Conservation (phyloP, 2,113 vertebrate genomes). For the Strix aluco region DNA sequence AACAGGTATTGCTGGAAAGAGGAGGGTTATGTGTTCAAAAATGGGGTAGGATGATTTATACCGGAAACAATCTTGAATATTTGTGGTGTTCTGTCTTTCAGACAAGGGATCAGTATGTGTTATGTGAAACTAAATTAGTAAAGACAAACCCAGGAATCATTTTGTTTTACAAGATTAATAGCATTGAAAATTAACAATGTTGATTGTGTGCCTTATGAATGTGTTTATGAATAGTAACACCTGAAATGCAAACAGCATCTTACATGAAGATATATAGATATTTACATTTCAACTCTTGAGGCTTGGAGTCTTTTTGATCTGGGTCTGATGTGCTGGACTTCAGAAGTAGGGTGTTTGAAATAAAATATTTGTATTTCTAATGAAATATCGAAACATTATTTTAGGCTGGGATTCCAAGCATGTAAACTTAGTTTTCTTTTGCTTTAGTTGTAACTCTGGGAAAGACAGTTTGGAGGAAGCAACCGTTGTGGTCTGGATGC, state of each 20-base stretch:
- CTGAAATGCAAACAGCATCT: background rate
- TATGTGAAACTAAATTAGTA: background rate
- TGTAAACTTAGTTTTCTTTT: background rate
- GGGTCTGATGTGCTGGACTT: background rate
- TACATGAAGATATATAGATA: background rate
- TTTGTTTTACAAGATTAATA: background rate
- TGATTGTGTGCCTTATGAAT: background rate
- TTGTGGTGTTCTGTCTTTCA: background rate
- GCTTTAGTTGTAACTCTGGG: background rate
- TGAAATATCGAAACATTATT: constrained; percentile 5
- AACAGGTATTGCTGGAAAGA: background rate
- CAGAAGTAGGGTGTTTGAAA: background rate
- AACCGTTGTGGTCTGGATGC: background rate
- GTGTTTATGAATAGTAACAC: background rate
- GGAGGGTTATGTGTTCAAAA: background rate
- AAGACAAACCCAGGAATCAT: background rate
- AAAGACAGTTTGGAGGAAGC: background rate
- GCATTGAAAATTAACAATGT: background rate
- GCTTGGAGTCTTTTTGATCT: constrained; percentile 11
- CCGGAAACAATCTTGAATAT: background rate
- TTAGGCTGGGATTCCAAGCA: background rate
- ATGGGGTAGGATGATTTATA: background rate
- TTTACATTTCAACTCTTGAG: background rate
- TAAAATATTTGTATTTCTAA: background rate
- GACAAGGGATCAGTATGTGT: background rate